Conservation (phyloP, 2,888 invertebrate species). For the Acanthosepion pharaonis region DNA sequence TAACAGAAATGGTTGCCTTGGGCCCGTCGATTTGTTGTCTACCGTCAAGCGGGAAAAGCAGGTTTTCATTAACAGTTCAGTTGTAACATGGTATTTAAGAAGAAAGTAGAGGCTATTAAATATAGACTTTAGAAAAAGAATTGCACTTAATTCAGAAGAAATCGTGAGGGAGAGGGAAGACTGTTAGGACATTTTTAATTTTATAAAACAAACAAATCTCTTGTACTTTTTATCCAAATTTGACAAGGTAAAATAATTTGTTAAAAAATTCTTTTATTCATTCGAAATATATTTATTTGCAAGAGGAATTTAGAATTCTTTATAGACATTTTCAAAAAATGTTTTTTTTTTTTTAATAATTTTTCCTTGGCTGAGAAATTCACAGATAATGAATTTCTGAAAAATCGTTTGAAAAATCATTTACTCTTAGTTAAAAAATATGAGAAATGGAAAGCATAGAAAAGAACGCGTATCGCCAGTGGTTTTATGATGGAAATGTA, state of each 20-base stretch:
- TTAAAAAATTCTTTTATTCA: too few relatives aligned
- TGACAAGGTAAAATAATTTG: too few relatives aligned
- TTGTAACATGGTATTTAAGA: conserved; percentile 7
- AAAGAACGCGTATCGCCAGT: not conserved
- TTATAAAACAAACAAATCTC: too few relatives aligned
- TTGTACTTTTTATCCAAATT: too few relatives aligned
- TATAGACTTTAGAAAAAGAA: too few relatives aligned
- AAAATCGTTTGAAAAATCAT: not conserved
- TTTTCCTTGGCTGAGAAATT: not conserved
- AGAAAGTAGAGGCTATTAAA: not conserved
- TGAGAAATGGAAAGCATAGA: not conserved
- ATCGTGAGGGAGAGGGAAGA: not conserved
- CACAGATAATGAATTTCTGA: not conserved
- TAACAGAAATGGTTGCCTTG: not conserved
- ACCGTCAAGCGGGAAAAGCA: not conserved
- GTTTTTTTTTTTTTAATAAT: too few relatives aligned
- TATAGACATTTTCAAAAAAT: too few relatives aligned
- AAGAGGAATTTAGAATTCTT: too few relatives aligned
- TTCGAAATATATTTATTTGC: too few relatives aligned
- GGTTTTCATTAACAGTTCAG: conserved; percentile 17
- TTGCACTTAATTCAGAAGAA: not conserved
- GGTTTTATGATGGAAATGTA: not conserved
- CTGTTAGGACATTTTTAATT: not conserved
- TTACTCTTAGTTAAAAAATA: not conserved
- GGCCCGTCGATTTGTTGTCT: not conserved